Conservation (phyloP, 30 jellyfish, hydroid and myxozoan genomes). For the Mastigias papua region DNA sequence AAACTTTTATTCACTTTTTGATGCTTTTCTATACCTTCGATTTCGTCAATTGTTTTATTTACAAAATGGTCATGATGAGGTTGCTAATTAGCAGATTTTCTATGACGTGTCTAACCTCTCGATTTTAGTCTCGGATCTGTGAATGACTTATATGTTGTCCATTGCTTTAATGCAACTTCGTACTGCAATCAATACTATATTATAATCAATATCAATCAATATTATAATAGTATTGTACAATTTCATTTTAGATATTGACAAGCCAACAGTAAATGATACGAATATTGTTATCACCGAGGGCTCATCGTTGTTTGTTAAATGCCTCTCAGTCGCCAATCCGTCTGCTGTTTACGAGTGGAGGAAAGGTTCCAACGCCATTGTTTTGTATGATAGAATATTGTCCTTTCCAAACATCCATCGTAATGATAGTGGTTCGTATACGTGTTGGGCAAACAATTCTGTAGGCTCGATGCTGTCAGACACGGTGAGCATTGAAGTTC, state of each 20-base stretch:
- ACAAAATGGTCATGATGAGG: no score
- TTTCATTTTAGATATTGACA: conserved; percentile 13
- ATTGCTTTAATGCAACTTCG: no score
- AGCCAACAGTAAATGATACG: background rate
- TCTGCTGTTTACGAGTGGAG: conserved; percentile 18
- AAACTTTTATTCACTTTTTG: no score
- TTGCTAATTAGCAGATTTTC: no score
- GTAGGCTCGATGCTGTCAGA: background rate
- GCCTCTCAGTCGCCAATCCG: conserved; percentile 25
- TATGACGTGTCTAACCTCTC: no score
- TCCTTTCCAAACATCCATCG: background rate
- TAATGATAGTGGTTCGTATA: background rate
- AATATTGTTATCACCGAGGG: background rate
- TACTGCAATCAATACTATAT: no score
- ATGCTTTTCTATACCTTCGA: no score
- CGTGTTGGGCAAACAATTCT: conserved; percentile 18
- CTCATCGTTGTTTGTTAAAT: conserved; percentile 3
- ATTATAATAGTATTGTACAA: no score
- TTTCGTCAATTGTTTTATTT: no score
- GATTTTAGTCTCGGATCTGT: no score
- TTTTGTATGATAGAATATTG: background rate
- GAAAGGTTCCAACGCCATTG: background rate
- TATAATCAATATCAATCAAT: no score
- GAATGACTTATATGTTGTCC: no score
- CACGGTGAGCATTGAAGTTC: background rate